A percentile compares a stretch with the other conserved stretches of the same genome.
Evolutionary conservation across 2,888 invertebrate species (phyloP).

Genomic region (Clostera curtula): DNA sequence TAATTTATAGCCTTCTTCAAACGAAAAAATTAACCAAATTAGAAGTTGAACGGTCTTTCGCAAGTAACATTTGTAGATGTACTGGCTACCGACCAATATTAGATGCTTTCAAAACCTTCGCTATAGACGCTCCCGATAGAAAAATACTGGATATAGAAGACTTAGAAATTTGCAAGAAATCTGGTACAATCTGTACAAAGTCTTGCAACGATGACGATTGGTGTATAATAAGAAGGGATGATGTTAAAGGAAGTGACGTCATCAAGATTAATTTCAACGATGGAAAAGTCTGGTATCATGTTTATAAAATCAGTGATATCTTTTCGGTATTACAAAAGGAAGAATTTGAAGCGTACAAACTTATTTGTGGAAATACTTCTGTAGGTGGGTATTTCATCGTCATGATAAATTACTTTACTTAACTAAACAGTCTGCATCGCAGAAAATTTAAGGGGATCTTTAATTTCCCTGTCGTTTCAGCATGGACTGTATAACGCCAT

Average conservation of each 20-base stretch:
- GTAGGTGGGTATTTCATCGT: constrained; percentile 77
- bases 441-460: no score
- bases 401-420: no score
- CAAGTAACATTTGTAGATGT: constrained; percentile 86
- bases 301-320: constrained; percentile 58
- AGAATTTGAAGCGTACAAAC: constrained; percentile 64
- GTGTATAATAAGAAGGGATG: constrained; percentile 14
- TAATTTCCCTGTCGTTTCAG: no score
- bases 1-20: constrained; percentile 12
- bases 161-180: constrained; percentile 29
- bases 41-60: constrained; percentile 83
- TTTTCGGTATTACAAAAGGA: constrained; percentile 62
- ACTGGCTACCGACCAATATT: constrained; percentile 86
- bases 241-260: constrained; percentile 35
- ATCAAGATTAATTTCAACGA: constrained; percentile 29
- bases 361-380: constrained; percentile 83
- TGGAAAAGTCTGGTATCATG: constrained; percentile 68
- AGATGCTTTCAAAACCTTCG: constrained; percentile 85
- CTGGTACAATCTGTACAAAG: constrained; percentile 39
- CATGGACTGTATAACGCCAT: no score
- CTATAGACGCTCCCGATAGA: constrained; percentile 69
- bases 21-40: constrained; percentile 18
- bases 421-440: no score
- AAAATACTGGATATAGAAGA: constrained; percentile 65
- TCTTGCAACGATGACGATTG: constrained; percentile 39